Percentiles rank a stretch among this genome's conserved stretches.
Evolutionary conservation across 1,140 invertebrate species (phyloP).

Genomic region (Drosophila oshimai): DNA sequence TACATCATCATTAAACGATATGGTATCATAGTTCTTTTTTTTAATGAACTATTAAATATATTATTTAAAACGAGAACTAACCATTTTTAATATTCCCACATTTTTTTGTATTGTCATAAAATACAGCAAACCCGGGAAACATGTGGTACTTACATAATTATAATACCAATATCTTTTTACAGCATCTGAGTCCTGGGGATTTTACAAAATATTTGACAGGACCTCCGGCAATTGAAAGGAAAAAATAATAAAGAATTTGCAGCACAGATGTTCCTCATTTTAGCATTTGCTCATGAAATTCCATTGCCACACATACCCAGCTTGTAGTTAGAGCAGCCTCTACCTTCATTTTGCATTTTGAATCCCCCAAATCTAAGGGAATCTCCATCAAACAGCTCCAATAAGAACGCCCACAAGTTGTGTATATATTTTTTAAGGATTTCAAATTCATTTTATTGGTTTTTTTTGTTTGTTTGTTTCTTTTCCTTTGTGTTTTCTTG

Average conservation of each 20-base stretch:
- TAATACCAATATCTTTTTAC: neutral
- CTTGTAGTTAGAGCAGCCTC: neutral
- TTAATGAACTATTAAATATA: too few species aligned
- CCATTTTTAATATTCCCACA: too few species aligned
- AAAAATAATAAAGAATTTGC: slow-evolving; percentile 10
- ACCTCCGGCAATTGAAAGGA: neutral
- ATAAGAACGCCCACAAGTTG: slow-evolving; percentile 42
- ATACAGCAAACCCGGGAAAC: too few species aligned
- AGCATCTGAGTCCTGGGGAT: neutral
- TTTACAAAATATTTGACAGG: neutral
- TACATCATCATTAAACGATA: too few species aligned
- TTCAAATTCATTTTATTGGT: slow-evolving; percentile 81
- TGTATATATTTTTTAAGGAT: slow-evolving; percentile 76
- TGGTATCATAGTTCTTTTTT: too few species aligned
- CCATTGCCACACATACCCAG: neutral
- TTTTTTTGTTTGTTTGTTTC: slow-evolving; percentile 61
- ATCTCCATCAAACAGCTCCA: neutral
- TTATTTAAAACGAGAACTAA: too few species aligned
- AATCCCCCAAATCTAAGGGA: neutral
- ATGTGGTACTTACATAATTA: neutral
- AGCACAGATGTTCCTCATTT: slow-evolving; percentile 18
- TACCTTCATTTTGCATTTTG: neutral
- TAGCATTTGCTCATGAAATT: neutral
- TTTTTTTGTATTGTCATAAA: too few species aligned
- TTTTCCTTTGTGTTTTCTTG: slow-evolving; percentile 56